A percentile compares a stretch with the other conserved stretches of the same genome.
These are phyloP conservation scores for Apis dorsata DNA, from an alignment of 1,140 invertebrate genomes.

Conservation along the genomic window DNA sequence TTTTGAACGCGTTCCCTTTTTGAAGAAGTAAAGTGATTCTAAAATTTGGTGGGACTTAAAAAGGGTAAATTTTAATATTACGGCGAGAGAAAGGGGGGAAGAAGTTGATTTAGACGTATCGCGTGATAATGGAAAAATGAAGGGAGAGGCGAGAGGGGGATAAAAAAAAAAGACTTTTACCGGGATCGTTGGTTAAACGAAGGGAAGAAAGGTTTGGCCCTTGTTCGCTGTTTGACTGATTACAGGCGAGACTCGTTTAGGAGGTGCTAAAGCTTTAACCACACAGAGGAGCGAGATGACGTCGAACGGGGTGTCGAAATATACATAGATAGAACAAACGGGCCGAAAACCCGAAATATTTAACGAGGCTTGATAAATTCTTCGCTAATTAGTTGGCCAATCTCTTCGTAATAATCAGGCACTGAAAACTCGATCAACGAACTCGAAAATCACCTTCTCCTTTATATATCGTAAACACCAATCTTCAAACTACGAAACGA, in stretches of 20 bases:
- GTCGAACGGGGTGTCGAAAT: not conserved
- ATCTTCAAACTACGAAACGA: too few species aligned
- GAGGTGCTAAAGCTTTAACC: conserved; percentile 19
- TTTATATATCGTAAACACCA: too few species aligned
- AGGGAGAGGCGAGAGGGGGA: not conserved
- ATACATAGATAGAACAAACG: conserved; percentile 9
- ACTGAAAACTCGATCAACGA: not conserved
- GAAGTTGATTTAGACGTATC: too few species aligned
- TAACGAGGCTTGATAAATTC: not conserved
- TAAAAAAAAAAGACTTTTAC: not conserved
- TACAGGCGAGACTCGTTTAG: conserved; percentile 30
- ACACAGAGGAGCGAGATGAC: conserved; percentile 9
- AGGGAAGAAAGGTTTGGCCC: not conserved
- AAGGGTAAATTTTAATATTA: not conserved
- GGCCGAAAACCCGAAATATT: not conserved
- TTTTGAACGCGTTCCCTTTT: too few species aligned
- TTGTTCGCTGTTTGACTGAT: conserved; percentile 11
- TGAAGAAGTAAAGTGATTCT: too few species aligned
- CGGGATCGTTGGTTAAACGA: not conserved
- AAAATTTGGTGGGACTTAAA: too few species aligned
- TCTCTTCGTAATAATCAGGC: not conserved
- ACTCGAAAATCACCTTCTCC: too few species aligned
- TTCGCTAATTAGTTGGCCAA: conserved; percentile 1
- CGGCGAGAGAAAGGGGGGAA: too few species aligned
- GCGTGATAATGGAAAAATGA: not conserved